Conservation (phyloP, 2,888 invertebrate species). For the Phyllotreta cruciferae region DNA sequence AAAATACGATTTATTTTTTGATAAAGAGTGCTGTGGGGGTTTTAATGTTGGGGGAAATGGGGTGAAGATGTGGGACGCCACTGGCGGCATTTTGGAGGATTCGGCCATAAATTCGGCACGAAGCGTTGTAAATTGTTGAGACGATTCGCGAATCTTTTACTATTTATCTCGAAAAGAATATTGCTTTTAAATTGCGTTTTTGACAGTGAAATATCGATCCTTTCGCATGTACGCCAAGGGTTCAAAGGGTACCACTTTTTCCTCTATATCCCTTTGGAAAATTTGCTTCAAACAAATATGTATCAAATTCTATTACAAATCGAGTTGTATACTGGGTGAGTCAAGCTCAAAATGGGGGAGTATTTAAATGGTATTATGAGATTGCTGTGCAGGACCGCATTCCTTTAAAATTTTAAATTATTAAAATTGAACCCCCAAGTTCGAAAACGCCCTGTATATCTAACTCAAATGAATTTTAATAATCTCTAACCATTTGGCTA, state of each 20-base stretch:
- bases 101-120: constrained; percentile 57
- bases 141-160: constrained; percentile 49
- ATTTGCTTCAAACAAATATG: background rate
- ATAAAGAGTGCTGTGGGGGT: too few species aligned
- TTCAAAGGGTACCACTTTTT: constrained; percentile 3
- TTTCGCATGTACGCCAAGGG: constrained; percentile 19
- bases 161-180: constrained; percentile 34
- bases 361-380: too few species aligned
- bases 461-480: too few species aligned
- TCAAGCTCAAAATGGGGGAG: too few species aligned
- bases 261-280: background rate
- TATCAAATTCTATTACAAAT: too few species aligned
- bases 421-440: too few species aligned
- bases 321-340: too few species aligned
- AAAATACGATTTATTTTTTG: too few species aligned
- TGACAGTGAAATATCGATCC: constrained; percentile 36
- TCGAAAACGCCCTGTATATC: too few species aligned
- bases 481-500: too few species aligned
- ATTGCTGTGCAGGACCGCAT: too few species aligned
- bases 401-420: too few species aligned
- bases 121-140: constrained; percentile 59
- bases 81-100: constrained; percentile 45
- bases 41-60: background rate
- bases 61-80: constrained; percentile 17
- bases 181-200: constrained; percentile 44